phyloP scores from a whole-genome alignment of 2,113 vertebrate genomes.

The Pelobates fuscus region DNA sequence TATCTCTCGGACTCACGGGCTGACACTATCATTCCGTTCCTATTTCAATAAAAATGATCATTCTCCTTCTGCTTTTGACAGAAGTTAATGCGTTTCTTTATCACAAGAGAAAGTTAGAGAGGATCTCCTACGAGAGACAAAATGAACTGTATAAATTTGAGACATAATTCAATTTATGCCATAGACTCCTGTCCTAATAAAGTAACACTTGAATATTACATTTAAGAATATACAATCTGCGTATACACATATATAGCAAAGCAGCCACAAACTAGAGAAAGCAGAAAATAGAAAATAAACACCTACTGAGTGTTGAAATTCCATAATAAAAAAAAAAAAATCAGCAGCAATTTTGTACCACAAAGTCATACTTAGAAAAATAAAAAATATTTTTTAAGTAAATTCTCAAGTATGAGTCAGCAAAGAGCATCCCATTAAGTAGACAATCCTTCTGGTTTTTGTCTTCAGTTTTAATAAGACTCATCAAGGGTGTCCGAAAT shows the following conservation, averaged over 20 bases:
- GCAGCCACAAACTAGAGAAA: no score
- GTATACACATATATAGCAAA: not conserved
- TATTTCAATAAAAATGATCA: slow-evolving; percentile 96
- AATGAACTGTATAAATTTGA: slow-evolving; percentile 70
- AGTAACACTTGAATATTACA: slow-evolving; percentile 61
- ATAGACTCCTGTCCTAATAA: slow-evolving; percentile 66
- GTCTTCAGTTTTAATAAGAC: no score
- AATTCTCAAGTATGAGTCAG: no score
- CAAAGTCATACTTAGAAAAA: no score
- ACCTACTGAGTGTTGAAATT: no score
- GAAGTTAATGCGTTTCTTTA: slow-evolving; percentile 91
- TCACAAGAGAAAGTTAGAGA: slow-evolving; percentile 83
- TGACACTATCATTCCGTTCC: slow-evolving; percentile 91
- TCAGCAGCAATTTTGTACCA: no score
- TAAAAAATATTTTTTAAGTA: no score
- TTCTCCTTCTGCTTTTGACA: slow-evolving; percentile 79
- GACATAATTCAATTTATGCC: slow-evolving; percentile 70
- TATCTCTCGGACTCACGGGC: slow-evolving; percentile 85
- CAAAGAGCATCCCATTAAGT: no score
- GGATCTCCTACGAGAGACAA: slow-evolving; percentile 65
- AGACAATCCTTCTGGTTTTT: no score
- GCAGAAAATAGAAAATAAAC: no score
- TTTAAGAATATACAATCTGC: slow-evolving; percentile 26
- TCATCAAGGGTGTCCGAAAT: no score
- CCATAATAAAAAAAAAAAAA: no score